Evolutionary conservation across 2,797 vertebrate genomes (phyloP).

Genomic region (Sternarchorhynchus goeldii): DNA sequence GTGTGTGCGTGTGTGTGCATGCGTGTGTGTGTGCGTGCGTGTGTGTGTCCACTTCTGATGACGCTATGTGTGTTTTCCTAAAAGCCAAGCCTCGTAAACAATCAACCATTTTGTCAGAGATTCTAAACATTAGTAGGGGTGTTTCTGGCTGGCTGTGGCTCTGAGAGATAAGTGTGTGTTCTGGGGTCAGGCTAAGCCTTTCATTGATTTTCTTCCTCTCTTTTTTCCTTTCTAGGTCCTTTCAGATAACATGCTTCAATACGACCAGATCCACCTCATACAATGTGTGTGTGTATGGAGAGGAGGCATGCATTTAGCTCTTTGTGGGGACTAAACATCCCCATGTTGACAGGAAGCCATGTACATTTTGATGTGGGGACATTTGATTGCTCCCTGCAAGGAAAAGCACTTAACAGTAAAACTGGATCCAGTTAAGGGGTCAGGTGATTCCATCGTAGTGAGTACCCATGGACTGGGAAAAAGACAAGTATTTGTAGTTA

Average conservation of each 20-base stretch:
- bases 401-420: no score
- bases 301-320: no score
- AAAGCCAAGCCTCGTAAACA: conserved; percentile 35
- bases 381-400: no score
- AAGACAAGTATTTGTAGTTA: background rate
- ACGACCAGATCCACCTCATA: conserved; percentile 22
- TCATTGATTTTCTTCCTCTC: conserved; percentile 54
- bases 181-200: conserved; percentile 40
- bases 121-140: conserved; percentile 40
- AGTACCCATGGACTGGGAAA: background rate
- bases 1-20: conserved; percentile 43
- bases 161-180: conserved; percentile 55
- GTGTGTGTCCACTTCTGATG: conserved; percentile 35
- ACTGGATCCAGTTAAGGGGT: background rate
- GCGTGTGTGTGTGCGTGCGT: conserved; percentile 42
- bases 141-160: conserved; percentile 43
- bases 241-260: conserved; percentile 53
- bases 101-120: conserved; percentile 40
- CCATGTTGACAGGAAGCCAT: no score
- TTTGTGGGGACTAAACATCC: no score
- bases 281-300: conserved; percentile 1
- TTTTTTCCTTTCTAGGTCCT: conserved; percentile 38
- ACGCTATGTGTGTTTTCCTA: conserved; percentile 18
- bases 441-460: background rate
- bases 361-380: no score